Evolutionary conservation across 2,113 vertebrate genomes (phyloP).

Genomic region (Ivindomyrus marchei): DNA sequence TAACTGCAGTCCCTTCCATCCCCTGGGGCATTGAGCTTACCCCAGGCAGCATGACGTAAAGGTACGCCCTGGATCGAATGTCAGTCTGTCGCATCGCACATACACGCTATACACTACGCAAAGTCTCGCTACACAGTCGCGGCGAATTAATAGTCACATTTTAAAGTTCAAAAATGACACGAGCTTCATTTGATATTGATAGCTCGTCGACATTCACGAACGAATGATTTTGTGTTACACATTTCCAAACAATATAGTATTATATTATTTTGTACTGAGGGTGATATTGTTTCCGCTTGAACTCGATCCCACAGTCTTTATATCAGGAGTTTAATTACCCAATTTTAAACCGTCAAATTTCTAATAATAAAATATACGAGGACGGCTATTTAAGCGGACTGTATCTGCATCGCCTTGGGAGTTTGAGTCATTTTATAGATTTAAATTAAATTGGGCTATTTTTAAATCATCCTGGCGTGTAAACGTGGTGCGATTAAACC

Average conservation of each 20-base stretch:
- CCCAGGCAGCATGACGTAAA: background rate
- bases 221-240: background rate
- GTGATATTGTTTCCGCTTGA: background rate
- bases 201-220: background rate
- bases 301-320: background rate
- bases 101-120: too few species aligned
- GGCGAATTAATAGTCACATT: background rate
- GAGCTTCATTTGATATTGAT: background rate
- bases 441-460: background rate
- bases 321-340: background rate
- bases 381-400: background rate
- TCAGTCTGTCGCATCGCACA: background rate
- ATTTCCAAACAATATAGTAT: background rate
- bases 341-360: background rate
- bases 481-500: background rate
- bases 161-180: background rate
- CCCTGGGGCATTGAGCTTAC: background rate
- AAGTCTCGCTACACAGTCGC: background rate
- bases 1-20: background rate
- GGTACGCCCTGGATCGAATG: background rate
- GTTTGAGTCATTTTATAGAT: background rate
- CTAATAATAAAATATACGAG: background rate
- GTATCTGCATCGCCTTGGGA: background rate
- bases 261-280: background rate
- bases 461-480: background rate